phyloP scores from a whole-genome alignment of 2,113 vertebrate species.

The Oreochromis niloticus region DNA sequence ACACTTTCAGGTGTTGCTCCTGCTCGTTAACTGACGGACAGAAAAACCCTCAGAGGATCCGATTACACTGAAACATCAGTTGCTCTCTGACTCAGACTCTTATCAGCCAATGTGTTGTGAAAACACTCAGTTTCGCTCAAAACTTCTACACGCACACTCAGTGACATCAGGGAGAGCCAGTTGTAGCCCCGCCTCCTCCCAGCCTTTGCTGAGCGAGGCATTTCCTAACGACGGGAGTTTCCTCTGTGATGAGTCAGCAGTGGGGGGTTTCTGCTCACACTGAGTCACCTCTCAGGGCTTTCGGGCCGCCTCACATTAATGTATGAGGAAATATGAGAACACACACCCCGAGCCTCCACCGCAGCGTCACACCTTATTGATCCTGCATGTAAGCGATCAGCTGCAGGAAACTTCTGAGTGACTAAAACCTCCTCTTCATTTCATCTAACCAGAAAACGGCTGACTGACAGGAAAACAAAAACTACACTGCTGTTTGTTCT shows the following conservation, averaged over 20 bases:
- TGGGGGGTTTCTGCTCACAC: background rate
- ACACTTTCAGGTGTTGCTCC: background rate
- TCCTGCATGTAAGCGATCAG: background rate
- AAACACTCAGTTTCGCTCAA: background rate
- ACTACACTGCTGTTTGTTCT: background rate
- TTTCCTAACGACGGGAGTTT: constrained; percentile 15
- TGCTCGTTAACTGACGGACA: background rate
- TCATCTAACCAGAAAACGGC: background rate
- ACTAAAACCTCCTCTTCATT: background rate
- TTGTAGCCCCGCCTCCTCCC: background rate
- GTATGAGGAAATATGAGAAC: background rate
- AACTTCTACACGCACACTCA: background rate
- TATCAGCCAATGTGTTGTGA: background rate
- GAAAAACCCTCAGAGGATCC: background rate
- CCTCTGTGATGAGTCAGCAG: constrained; percentile 33
- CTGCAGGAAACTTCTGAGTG: background rate
- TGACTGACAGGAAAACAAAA: background rate
- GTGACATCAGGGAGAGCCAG: background rate
- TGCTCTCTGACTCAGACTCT: background rate
- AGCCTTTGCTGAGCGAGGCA: background rate
- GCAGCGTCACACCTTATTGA: background rate
- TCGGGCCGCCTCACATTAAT: background rate
- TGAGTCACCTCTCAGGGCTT: constrained; percentile 38
- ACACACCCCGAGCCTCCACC: background rate
- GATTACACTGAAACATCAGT: background rate